These are phyloP conservation scores for Mythimna pallens DNA, from an alignment of 2,888 invertebrate species.

Conservation along the genomic window DNA sequence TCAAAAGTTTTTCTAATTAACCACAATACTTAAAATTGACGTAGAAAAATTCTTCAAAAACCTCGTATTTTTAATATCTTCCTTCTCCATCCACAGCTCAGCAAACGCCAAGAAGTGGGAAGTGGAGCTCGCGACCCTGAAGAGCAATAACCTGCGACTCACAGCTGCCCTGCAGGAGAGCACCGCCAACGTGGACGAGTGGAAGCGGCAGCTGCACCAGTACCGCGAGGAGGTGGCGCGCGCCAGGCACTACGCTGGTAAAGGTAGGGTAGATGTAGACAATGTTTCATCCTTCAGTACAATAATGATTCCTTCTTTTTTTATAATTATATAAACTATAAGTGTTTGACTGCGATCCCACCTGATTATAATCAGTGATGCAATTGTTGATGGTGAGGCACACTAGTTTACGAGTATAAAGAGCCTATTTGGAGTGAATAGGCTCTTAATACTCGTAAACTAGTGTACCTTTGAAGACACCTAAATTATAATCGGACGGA, in stretches of 20 bases:
- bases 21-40: not conserved
- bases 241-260: conserved; percentile 91
- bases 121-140: conserved; percentile 98
- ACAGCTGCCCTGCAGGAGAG: conserved; percentile 98
- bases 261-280: conserved; percentile 73
- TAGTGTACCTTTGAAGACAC: too few relatives aligned
- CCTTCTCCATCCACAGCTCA: conserved; percentile 92
- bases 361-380: too few relatives aligned
- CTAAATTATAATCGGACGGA: too few relatives aligned
- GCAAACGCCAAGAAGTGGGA: conserved; percentile 99
- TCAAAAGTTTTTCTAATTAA: too few relatives aligned
- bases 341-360: too few relatives aligned
- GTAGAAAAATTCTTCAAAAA: not conserved
- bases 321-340: too few relatives aligned
- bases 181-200: conserved; percentile 99
- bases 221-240: conserved; percentile 97
- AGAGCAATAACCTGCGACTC: conserved; percentile 98
- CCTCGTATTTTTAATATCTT: not conserved
- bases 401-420: too few relatives aligned
- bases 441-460: too few relatives aligned
- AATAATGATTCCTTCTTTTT: too few relatives aligned
- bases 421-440: too few relatives aligned
- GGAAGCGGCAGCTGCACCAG: conserved; percentile 98
- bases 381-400: too few relatives aligned
- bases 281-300: too few relatives aligned